These are phyloP conservation scores for Phragmatobia fuliginosa DNA, from an alignment of 2,888 invertebrate genomes.

Conservation along the genomic window DNA sequence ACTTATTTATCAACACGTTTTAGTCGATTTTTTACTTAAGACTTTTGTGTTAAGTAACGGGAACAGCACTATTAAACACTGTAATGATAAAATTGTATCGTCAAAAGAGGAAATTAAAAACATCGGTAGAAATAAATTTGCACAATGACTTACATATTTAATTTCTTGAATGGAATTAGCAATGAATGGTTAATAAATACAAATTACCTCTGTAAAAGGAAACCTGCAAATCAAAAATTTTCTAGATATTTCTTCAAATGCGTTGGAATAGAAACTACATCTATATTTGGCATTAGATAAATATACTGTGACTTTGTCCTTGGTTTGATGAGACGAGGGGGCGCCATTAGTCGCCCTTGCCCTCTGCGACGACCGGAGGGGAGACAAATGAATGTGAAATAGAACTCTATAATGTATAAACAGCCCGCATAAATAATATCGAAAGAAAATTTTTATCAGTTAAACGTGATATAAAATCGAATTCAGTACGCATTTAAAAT, in stretches of 20 bases:
- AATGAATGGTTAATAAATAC: not conserved
- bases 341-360: conserved; percentile 38
- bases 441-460: not conserved
- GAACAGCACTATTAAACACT: not conserved
- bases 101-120: not conserved
- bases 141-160: not conserved
- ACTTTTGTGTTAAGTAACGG: not conserved
- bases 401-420: conserved; percentile 13
- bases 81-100: not conserved
- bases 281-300: conserved; percentile 23
- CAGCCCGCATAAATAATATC: conserved; percentile 6
- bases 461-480: not conserved
- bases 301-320: conserved; percentile 39
- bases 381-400: conserved; percentile 20
- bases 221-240: not conserved
- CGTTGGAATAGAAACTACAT: not conserved
- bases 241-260: not conserved
- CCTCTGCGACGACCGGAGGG: conserved; percentile 22
- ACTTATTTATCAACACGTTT: conserved; percentile 1
- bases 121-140: not conserved
- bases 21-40: not conserved
- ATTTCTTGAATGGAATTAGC: not conserved
- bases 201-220: not conserved
- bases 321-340: conserved; percentile 44
- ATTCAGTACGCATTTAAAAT: not conserved